These are phyloP conservation scores for Synanceia verrucosa DNA, from an alignment of 2,797 vertebrate genomes.

Conservation along the genomic window DNA sequence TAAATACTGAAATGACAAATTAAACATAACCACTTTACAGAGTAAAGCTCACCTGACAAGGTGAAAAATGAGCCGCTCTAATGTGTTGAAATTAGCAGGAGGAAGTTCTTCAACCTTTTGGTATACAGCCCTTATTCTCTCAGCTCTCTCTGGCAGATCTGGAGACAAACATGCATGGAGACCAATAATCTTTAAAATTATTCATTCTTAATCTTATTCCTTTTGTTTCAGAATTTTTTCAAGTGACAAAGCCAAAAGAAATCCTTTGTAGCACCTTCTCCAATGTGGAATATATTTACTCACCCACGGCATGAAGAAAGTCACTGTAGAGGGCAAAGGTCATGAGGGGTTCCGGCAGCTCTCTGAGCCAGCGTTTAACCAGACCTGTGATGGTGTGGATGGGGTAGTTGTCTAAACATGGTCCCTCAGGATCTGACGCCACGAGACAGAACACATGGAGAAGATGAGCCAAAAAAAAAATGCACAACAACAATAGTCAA, in stretches of 20 bases:
- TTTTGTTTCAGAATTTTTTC: no score
- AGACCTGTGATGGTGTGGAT: slow-evolving; percentile 95
- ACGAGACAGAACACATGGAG: slow-evolving; percentile 19
- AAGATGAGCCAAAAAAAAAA: neutral
- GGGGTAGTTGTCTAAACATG: slow-evolving; percentile 89
- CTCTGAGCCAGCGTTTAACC: slow-evolving; percentile 94
- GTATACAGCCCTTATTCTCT: slow-evolving; percentile 91
- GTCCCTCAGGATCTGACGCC: slow-evolving; percentile 82
- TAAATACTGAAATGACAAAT: no score
- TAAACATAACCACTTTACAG: neutral
- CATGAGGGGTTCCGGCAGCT: slow-evolving; percentile 95
- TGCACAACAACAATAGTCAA: no score
- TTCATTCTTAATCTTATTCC: neutral
- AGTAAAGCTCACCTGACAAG: slow-evolving; percentile 88
- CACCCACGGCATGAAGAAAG: slow-evolving; percentile 93
- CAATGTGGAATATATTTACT: slow-evolving; percentile 68
- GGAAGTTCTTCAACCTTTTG: slow-evolving; percentile 92
- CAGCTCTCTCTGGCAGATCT: slow-evolving; percentile 92
- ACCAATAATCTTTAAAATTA: neutral
- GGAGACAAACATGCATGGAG: neutral
- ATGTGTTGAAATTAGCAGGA: slow-evolving; percentile 86
- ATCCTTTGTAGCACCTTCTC: neutral
- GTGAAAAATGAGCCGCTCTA: slow-evolving; percentile 96
- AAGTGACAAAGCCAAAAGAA: neutral
- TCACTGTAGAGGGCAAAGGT: slow-evolving; percentile 92